Evolutionary conservation across 2,113 vertebrate species (phyloP), one percentile per base, ranked within the genome.

Genomic region (Oncorhynchus masou): DNA sequence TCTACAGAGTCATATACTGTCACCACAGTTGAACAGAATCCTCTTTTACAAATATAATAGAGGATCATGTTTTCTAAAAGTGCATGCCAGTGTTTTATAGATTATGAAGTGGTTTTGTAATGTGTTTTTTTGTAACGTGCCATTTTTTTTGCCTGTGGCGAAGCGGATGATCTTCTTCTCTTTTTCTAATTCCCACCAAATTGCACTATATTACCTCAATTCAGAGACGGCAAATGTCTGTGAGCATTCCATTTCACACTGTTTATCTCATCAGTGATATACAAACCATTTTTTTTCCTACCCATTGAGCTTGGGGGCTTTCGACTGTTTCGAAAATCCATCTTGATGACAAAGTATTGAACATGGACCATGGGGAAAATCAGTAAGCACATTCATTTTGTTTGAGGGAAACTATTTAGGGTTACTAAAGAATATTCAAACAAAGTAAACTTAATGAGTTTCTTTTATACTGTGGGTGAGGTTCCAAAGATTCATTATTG

Each of bases 331-430:
- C 71, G 80, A 79, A 86, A 85, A 86, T 91, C 89, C 88, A 90
- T 87, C 84, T 88, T 88, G 64, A 75, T 84, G 85, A 87, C 84
- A 85, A 84, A 87, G 80, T 84, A 90, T 87, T 76, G 83, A 89
- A 83, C 77, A 75, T 77, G 19, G 22, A 76, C 78, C 79, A 77
- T 83, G 66, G 78, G 71, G 83, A 79, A 82, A 85, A 85, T 85
- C 74, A 70, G 79, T 82, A 80, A 87, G 79, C 75, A 67, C 85
- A 89, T 89, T 86, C 2, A 83, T 91, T 86, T 81, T 72, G 86
- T 87, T 88, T 88, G 88, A 71, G 77, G 24, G 27, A 78, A 82
- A 74, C 34, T 74, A 77, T 79, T 72, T 79, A 62, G 78, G 76
- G 88, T 73, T 77, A 71, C 39, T 79, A 59, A 72, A 70, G 45